phyloP scores from a whole-genome alignment of 2,113 vertebrate species.

The Thinocorus orbignyianus region DNA sequence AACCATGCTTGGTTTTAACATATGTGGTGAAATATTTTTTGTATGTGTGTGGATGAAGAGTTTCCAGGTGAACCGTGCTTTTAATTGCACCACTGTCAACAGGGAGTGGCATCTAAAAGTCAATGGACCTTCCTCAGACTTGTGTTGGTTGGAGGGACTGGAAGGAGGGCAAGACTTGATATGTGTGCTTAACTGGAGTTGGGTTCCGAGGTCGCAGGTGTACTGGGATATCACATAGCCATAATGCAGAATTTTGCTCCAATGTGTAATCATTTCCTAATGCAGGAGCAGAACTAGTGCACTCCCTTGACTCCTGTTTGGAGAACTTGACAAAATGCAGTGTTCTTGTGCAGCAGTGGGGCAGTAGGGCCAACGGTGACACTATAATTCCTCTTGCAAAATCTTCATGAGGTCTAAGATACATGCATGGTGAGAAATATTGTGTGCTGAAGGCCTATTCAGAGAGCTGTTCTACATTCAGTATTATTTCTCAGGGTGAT shows the following conservation, averaged over 20 bases:
- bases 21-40: constrained; percentile 5
- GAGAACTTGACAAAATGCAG: not conserved
- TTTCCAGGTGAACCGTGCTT: not conserved
- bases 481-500: not conserved
- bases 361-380: not conserved
- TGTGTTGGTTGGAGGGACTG: not conserved
- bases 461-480: not conserved
- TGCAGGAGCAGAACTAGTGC: not conserved
- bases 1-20: not conserved
- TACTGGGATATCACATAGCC: constrained; percentile 78
- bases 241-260: constrained; percentile 78
- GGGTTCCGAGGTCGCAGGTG: constrained; percentile 37
- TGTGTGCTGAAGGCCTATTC: not conserved
- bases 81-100: not conserved
- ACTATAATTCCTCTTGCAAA: not conserved
- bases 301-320: not conserved
- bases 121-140: not conserved
- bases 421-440: not conserved
- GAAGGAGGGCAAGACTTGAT: not conserved
- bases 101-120: not conserved
- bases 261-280: constrained; percentile 34
- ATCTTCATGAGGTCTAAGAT: not conserved
- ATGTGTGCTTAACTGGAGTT: not conserved
- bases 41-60: not conserved
- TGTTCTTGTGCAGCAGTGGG: not conserved